phyloP scores from a whole-genome alignment of 2,113 vertebrate species.

The Salvelinus sp. region DNA sequence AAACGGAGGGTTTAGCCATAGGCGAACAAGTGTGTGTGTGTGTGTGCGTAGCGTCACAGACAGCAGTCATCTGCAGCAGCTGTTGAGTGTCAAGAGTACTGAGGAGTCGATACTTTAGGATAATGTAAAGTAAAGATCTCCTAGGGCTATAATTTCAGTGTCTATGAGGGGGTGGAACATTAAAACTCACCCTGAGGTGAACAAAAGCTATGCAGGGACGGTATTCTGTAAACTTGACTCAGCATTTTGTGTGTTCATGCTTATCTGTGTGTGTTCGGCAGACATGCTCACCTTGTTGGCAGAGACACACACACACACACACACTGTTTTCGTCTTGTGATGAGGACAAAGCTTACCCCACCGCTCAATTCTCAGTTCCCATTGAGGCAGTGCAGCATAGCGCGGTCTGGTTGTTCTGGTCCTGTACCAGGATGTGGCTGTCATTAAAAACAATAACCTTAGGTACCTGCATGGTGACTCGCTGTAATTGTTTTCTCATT shows the following conservation, averaged over 20 bases:
- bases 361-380: no score
- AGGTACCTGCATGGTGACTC: conserved; percentile 6
- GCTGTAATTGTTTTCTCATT: not conserved
- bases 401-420: not conserved
- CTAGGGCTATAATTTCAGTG: no score
- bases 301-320: not conserved
- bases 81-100: conserved; percentile 21
- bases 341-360: not conserved
- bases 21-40: no score
- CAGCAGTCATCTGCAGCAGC: not conserved
- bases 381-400: no score
- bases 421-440: conserved; percentile 9
- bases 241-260: conserved; percentile 51
- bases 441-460: conserved; percentile 29
- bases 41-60: not conserved
- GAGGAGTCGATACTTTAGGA: conserved; percentile 5
- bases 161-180: no score
- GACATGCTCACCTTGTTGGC: not conserved
- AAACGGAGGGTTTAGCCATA: no score
- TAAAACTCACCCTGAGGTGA: no score
- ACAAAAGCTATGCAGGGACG: conserved; percentile 20
- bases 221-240: conserved; percentile 55
- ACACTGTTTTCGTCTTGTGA: not conserved
- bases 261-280: conserved; percentile 5
- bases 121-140: no score